phyloP scores from a whole-genome alignment of 2,888 invertebrate species.

The Digitonthophagus gazella region DNA sequence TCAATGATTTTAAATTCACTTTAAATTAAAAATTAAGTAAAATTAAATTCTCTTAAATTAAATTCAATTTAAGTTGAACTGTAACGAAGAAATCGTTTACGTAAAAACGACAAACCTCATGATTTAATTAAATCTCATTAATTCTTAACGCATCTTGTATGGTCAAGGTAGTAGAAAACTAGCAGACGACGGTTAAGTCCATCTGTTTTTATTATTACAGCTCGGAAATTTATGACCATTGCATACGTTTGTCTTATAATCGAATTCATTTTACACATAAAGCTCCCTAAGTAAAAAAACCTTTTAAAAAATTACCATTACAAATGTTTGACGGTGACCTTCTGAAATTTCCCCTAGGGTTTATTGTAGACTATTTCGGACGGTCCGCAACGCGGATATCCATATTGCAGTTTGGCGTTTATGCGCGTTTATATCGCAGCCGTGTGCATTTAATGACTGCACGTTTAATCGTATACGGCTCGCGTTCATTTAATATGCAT shows the following conservation, averaged over 20 bases:
- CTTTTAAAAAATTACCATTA: background rate
- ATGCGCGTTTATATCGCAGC: background rate
- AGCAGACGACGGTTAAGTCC: slow-evolving; percentile 34
- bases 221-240: slow-evolving; percentile 24
- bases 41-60: background rate
- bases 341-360: background rate
- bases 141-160: slow-evolving; percentile 38
- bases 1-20: too few species aligned
- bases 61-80: background rate
- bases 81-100: slow-evolving; percentile 4
- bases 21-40: background rate
- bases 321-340: background rate
- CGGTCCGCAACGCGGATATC: background rate
- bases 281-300: slow-evolving; percentile 19
- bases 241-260: slow-evolving; percentile 14
- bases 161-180: slow-evolving; percentile 37
- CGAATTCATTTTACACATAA: slow-evolving; percentile 21
- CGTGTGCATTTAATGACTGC: background rate
- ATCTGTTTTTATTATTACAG: slow-evolving; percentile 29
- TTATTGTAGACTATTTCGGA: background rate
- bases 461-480: background rate
- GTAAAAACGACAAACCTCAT: slow-evolving; percentile 33
- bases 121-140: slow-evolving; percentile 41
- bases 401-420: background rate
- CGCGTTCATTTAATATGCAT: background rate